A percentile compares a stretch with the other conserved stretches of the same genome.
Conservation (phyloP, 2,113 vertebrate genomes). For the Alethe diademata region DNA sequence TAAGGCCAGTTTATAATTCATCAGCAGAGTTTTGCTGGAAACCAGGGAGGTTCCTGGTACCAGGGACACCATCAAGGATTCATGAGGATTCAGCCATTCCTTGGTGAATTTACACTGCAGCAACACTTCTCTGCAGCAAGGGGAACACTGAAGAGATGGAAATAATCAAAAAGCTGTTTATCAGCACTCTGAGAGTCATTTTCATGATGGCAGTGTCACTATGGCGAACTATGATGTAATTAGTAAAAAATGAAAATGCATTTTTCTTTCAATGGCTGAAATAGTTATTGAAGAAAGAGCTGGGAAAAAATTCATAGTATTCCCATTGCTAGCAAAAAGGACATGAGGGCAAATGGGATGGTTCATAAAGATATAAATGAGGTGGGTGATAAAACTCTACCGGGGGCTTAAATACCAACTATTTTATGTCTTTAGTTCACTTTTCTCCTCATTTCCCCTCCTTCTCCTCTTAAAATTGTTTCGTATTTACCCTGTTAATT, state of each 20-base stretch:
- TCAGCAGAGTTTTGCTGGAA: not conserved
- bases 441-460: not conserved
- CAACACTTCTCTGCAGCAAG: not conserved
- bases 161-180: not conserved
- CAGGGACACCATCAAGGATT: not conserved
- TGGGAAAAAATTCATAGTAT: not conserved
- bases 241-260: not conserved
- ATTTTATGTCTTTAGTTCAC: not conserved
- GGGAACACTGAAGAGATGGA: not conserved
- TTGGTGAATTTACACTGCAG: not conserved
- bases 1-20: not conserved
- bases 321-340: not conserved
- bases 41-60: not conserved
- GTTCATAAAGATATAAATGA: not conserved
- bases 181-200: not conserved
- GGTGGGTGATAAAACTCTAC: not conserved
- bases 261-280: not conserved
- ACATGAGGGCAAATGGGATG: not conserved
- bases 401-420: not conserved
- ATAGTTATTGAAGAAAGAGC: not conserved
- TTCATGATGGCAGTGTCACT: not conserved
- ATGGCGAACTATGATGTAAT: accelerated
- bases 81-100: not conserved
- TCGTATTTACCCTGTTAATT: not conserved
- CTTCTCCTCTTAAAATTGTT: not conserved